Conservation (phyloP, 1,140 invertebrate genomes). For the Aphis craccivora region DNA sequence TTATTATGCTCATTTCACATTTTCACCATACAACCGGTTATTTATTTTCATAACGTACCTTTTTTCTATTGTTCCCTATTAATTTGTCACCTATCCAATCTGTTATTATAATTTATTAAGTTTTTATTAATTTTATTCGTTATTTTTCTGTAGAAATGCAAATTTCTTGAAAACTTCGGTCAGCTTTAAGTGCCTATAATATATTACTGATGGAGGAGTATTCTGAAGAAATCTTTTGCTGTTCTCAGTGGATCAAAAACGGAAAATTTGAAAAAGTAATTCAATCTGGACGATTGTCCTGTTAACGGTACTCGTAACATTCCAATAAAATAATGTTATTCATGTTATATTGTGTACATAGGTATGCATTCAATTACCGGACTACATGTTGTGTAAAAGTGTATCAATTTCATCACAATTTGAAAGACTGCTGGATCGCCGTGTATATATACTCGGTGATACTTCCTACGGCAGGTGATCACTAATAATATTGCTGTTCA, state of each 20-base stretch:
- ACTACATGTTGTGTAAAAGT: conserved; percentile 77
- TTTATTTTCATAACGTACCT: not conserved
- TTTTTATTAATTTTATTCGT: too few relatives aligned
- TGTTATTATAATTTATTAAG: too few relatives aligned
- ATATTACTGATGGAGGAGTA: not conserved
- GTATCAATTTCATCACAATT: conserved; percentile 73
- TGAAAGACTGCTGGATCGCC: conserved; percentile 68
- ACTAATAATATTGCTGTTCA: not conserved
- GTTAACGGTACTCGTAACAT: not conserved
- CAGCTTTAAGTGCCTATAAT: not conserved
- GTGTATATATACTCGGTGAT: conserved; percentile 88
- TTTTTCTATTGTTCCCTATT: not conserved
- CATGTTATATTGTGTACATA: conserved; percentile 64
- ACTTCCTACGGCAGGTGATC: conserved; percentile 87
- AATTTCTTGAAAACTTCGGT: not conserved
- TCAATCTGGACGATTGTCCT: too few relatives aligned
- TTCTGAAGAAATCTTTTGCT: not conserved
- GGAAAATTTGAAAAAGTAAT: conserved; percentile 34
- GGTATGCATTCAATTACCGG: conserved; percentile 93
- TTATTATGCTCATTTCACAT: too few relatives aligned
- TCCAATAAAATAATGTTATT: not conserved
- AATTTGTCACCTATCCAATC: not conserved
- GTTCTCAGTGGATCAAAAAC: conserved; percentile 53
- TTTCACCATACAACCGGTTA: too few relatives aligned
- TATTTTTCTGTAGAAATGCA: not conserved